These are phyloP conservation scores for Apolygus lucorum DNA, from an alignment of 1,140 invertebrate species.

Conservation along the genomic window DNA sequence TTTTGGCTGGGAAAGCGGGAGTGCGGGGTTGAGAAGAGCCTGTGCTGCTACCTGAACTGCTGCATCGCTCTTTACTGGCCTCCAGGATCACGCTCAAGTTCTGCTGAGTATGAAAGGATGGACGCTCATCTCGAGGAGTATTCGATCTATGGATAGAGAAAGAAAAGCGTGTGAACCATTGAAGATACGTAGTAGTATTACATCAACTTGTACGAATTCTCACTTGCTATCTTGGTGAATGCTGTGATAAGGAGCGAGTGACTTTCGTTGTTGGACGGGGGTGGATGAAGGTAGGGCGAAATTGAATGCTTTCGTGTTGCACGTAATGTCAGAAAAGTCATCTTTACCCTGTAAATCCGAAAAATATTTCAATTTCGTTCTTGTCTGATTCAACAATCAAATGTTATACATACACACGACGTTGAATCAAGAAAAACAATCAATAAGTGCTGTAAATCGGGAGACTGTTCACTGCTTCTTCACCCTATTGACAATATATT, in stretches of 20 bases:
- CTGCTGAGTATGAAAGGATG: conserved; percentile 6
- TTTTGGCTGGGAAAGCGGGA: neutral
- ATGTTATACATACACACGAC: no score
- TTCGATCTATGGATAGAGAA: no score
- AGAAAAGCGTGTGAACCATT: no score
- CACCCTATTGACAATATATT: no score
- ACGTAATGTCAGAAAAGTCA: conserved; percentile 29
- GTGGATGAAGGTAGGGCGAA: conserved; percentile 33
- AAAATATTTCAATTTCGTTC: no score
- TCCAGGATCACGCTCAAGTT: conserved; percentile 32
- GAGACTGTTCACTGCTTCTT: no score
- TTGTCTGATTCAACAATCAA: no score
- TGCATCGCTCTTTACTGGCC: conserved; percentile 31
- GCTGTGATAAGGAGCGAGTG: neutral
- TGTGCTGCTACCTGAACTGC: conserved; percentile 25
- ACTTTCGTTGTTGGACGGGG: conserved; percentile 22
- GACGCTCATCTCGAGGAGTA: neutral
- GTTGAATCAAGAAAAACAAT: no score
- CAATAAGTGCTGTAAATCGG: no score
- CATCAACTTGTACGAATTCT: neutral
- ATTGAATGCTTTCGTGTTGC: conserved; percentile 32
- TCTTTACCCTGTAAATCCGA: conserved; percentile 20
- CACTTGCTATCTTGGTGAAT: neutral
- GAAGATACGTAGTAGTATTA: no score
- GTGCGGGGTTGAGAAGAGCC: neutral